Evolutionary conservation across 1,140 invertebrate genomes (phyloP), one percentile per base, ranked within the genome.

Genomic region (Aradophagus sp.): DNA sequence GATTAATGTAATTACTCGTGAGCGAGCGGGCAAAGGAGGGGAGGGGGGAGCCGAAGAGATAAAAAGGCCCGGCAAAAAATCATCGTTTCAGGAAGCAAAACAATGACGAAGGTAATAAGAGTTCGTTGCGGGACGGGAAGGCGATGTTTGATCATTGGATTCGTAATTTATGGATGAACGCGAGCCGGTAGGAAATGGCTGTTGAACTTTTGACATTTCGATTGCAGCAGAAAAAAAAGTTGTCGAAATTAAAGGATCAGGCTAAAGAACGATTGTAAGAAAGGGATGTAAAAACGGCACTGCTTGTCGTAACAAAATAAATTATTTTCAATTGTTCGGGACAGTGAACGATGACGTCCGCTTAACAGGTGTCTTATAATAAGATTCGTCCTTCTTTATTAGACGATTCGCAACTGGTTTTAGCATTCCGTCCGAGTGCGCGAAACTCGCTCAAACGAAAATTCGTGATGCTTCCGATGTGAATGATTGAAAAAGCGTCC

Each of bases 171-270:
- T 69, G 65, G 39, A 61, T 13, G 26, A 8, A 26, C 16, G 56
- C 16, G 56, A 36, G 16, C 15, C 3, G 20, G 19, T 27, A 47
- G 65, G 48, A 61, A 50, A 56, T 52, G 45, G 59, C 41, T 41
- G 53, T 65, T 71, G 59, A 71, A 71, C 67, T 65, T 59, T 58
- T 59, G 67, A 65, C 59, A 71, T 71, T 71, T 65, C 41, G 52
- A 63, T 58, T 39, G 31, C 14, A 10, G 29, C 19, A 5, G 20
- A 23, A 23, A 23, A 55, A 61, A 69, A 69, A 69, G 48, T 55
- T 36, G 55, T 52, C 58, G 58, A 70, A 70, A 70, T 62, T 62
- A 52, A 62, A 50, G 45, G 44, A 56, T 42, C 34, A 31, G 7
- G 11, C 48, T 69, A 27, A 27, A 31, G 61, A 32, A 48, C 6